Evolutionary conservation across 2,888 invertebrate species (phyloP).

Genomic region (Eupithecia vulgata): DNA sequence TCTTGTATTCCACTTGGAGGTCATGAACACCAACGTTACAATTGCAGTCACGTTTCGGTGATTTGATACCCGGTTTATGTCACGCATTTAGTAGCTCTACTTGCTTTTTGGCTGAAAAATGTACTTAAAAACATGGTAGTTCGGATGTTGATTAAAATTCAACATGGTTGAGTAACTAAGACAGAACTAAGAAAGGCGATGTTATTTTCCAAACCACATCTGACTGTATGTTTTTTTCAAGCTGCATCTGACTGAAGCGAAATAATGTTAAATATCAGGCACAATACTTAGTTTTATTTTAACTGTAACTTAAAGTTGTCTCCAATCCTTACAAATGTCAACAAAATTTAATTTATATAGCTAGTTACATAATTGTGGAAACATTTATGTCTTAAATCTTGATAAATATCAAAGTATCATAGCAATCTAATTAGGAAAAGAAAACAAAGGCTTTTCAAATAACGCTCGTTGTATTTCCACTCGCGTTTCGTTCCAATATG

Average conservation of each 20-base stretch:
- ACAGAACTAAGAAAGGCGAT: not conserved
- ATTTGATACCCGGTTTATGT: constrained; percentile 39
- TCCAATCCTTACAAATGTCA: not conserved
- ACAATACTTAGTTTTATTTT: not conserved
- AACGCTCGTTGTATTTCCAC: constrained; percentile 22
- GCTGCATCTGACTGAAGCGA: not conserved
- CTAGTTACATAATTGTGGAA: not conserved
- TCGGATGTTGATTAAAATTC: not conserved
- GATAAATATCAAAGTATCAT: not conserved
- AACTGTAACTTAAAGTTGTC: not conserved
- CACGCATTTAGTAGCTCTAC: constrained; percentile 35
- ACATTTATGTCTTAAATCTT: not conserved
- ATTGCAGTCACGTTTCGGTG: constrained; percentile 42
- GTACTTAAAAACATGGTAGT: too few relatives aligned
- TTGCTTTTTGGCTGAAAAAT: constrained; percentile 21
- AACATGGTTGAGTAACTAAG: not conserved
- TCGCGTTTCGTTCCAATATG: constrained; percentile 21
- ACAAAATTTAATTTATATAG: not conserved
- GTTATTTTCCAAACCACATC: too few relatives aligned
- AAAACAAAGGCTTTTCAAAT: constrained; percentile 25
- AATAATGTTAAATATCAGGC: not conserved
- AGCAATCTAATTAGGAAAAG: constrained; percentile 2
- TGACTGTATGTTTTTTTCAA: too few relatives aligned
- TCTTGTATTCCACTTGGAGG: constrained; percentile 45
- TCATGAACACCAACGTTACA: constrained; percentile 44